phyloP scores from a whole-genome alignment of 2,797 vertebrate species.

The Cercopithecus hamlyni region DNA sequence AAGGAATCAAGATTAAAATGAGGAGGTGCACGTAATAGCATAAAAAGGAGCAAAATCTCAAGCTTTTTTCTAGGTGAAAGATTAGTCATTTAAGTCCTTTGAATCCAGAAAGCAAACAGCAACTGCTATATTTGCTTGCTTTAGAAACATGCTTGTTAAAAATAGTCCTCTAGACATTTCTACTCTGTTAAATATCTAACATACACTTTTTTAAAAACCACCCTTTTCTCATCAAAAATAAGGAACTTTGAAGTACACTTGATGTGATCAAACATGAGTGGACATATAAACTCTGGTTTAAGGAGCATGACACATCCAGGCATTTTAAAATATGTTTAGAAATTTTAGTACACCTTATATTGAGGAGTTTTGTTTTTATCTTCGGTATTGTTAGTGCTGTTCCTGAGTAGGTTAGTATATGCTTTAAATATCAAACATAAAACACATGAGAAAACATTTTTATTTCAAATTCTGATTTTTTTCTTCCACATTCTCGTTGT shows the following conservation, averaged over 20 bases:
- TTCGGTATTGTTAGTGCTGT: not conserved
- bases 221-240: not conserved
- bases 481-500: not conserved
- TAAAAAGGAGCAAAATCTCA: not conserved
- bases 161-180: not conserved
- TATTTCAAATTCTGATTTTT: conserved; percentile 51
- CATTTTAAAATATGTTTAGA: not conserved
- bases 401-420: not conserved
- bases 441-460: not conserved
- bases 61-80: not conserved
- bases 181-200: not conserved
- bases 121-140: not conserved
- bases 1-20: conserved; percentile 50
- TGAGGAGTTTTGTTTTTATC: not conserved
- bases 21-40: not conserved
- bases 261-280: not conserved
- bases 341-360: not conserved
- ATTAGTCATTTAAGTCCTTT: not conserved
- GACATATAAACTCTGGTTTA: accelerated
- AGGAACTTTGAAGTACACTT: not conserved
- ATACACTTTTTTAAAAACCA: not conserved
- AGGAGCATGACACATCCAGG: not conserved
- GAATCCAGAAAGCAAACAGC: not conserved
- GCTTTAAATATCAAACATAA: not conserved
- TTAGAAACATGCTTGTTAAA: conserved; percentile 21